Base-by-base conservation (phyloP, 2,888 invertebrate species). In the Aphodius sticticus region DNA sequence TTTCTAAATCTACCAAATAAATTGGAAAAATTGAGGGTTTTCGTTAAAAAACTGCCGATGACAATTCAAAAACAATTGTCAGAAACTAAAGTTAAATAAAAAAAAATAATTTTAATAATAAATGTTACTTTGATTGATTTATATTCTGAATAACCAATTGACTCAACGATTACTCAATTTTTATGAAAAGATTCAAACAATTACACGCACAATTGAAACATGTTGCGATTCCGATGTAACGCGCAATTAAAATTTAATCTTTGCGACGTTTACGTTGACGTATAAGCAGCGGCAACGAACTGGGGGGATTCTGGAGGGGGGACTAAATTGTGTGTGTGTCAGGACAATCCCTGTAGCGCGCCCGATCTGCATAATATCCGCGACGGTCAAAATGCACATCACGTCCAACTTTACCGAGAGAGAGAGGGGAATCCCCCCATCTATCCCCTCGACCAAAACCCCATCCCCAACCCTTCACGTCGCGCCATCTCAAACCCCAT, bases 401-500 rank as follows among this genome's bases (percentile, higher is more conserved):
- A 88, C 88, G 88, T 88, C 81, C 77, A 78, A 79, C 79, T 53
- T 71, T 26, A 70, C 70, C 36, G 76, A 79, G 76, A 53, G 53
- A 53, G 53, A 53, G 53, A 53, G 1, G 53, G 53, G 53, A 12
- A 9, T 78, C 81, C 76, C 80, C 78, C 78, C 76, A 69, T 79
- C 78, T 69, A 76, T 70, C 26, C 53, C 12, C 12, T 12, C 12
- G 12, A 53, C 74, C 71, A 37, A 74, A 70, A 77, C 69, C 78
- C 77, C 89, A 89, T 87, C 89, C 89, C 89, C 88, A 88, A 87
- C 89, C 90, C 81, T 26, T 90, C 90, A 90, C 90, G 90, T 90
- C 91, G 90, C 89, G 90, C 90, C 90, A 89, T 89, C 87, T 89
- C 90, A 37, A 26, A 53, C 81, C 90, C 91, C 90, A 90, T 90